Conservation (phyloP, 92 coral and sea anemone species). For the Plumapathes pennacea region DNA sequence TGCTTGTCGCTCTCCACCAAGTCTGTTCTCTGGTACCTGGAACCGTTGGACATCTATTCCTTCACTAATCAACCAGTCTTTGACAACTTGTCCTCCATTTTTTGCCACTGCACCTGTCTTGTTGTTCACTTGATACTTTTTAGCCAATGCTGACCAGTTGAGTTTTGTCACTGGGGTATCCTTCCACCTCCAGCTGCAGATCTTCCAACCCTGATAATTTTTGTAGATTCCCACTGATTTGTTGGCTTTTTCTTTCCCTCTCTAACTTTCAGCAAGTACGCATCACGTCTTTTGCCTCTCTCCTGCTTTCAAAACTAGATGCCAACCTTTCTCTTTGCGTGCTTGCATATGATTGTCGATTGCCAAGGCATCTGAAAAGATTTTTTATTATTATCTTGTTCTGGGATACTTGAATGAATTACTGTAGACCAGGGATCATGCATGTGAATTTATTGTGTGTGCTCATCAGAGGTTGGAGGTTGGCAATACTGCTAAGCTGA, state of each 20-base stretch:
- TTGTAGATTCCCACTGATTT: neutral
- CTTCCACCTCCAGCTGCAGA: neutral
- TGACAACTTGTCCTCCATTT: conserved; percentile 30
- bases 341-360: conserved; percentile 6
- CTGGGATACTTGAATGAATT: too few relatives aligned
- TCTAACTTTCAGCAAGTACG: too few relatives aligned
- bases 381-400: too few relatives aligned
- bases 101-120: conserved; percentile 1
- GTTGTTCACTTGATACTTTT: neutral
- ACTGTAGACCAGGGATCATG: too few relatives aligned
- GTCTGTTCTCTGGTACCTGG: neutral
- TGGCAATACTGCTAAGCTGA: too few relatives aligned
- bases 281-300: neutral
- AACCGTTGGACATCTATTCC: conserved; percentile 13
- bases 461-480: too few relatives aligned
- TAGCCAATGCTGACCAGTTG: conserved; percentile 9
- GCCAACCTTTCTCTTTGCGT: conserved; percentile 2
- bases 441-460: too few relatives aligned
- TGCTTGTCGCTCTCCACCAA: conserved; percentile 1
- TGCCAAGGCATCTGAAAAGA: conserved; percentile 13
- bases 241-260: conserved; percentile 1
- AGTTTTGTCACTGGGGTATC: conserved; percentile 1
- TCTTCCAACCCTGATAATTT: neutral
- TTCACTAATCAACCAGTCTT: conserved; percentile 2
- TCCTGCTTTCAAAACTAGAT: neutral